Evolutionary conservation across 2,888 invertebrate genomes (phyloP).

Genomic region (Ornithoptera priamus): DNA sequence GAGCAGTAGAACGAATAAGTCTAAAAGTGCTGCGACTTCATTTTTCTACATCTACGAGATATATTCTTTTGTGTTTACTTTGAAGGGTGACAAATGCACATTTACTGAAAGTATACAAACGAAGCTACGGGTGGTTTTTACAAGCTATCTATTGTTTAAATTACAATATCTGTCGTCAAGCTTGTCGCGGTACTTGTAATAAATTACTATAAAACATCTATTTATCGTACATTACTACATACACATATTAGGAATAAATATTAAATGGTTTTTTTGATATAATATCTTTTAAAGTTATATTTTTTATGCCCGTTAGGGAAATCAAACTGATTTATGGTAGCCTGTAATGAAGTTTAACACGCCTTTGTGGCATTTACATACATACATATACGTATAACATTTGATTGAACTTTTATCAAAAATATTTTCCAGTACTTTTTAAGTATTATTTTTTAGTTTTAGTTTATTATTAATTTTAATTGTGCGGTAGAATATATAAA

Average conservation of each 20-base stretch:
- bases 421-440: not conserved
- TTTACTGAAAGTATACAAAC: conserved; percentile 1
- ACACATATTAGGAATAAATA: not conserved
- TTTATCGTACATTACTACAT: not conserved
- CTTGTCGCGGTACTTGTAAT: conserved; percentile 6
- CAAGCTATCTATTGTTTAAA: conserved; percentile 17
- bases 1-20: conserved; percentile 17
- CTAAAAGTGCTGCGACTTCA: conserved; percentile 12
- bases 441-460: not conserved
- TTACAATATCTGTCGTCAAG: conserved; percentile 19
- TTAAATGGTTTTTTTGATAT: not conserved
- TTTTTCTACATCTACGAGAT: conserved; percentile 9
- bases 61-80: not conserved
- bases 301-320: not conserved
- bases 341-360: not conserved
- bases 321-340: not conserved
- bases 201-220: conserved; percentile 1
- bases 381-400: not conserved
- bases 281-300: not conserved
- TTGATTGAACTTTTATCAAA: not conserved
- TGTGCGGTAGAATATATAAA: no score
- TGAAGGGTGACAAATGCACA: not conserved
- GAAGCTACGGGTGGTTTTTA: not conserved
- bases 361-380: not conserved
- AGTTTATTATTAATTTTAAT: not conserved